A percentile compares a stretch with the other conserved stretches of the same genome.
Conservation (phyloP, 2,113 vertebrate genomes). For the Jacana jacana region DNA sequence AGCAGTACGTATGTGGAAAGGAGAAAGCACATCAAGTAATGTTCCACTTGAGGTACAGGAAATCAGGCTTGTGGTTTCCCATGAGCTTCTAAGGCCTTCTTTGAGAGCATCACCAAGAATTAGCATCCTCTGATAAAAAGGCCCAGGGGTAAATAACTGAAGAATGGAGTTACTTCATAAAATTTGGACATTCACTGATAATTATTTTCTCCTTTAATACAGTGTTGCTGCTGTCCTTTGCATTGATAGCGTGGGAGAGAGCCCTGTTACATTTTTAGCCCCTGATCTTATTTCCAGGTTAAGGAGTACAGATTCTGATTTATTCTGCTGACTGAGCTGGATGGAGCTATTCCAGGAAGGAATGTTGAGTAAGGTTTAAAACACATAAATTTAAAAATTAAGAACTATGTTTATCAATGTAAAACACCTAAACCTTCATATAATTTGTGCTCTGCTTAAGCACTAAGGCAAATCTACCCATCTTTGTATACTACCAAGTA, state of each 20-base stretch:
- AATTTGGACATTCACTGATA: background rate
- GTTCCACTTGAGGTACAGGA: background rate
- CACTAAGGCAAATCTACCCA: background rate
- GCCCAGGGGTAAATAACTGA: background rate
- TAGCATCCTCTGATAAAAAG: background rate
- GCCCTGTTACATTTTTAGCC: background rate
- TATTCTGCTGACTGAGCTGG: background rate
- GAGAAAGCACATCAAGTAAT: rapidly evolving
- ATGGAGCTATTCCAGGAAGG: background rate
- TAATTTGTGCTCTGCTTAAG: background rate
- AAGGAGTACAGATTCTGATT: background rate
- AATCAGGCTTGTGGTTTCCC: background rate
- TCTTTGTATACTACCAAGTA: background rate
- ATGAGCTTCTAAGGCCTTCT: background rate
- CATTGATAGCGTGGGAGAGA: background rate
- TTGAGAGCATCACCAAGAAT: background rate
- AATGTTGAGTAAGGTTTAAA: background rate
- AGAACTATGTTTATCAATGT: background rate
- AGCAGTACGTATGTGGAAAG: background rate
- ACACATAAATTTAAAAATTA: background rate
- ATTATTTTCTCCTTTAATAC: background rate
- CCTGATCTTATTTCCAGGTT: background rate
- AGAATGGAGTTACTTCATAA: background rate
- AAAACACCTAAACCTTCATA: background rate
- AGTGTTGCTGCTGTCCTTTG: background rate